A percentile compares a stretch with the other conserved stretches of the same genome.
Evolutionary conservation across 2,888 invertebrate species (phyloP).

Genomic region (Baccha elongata): DNA sequence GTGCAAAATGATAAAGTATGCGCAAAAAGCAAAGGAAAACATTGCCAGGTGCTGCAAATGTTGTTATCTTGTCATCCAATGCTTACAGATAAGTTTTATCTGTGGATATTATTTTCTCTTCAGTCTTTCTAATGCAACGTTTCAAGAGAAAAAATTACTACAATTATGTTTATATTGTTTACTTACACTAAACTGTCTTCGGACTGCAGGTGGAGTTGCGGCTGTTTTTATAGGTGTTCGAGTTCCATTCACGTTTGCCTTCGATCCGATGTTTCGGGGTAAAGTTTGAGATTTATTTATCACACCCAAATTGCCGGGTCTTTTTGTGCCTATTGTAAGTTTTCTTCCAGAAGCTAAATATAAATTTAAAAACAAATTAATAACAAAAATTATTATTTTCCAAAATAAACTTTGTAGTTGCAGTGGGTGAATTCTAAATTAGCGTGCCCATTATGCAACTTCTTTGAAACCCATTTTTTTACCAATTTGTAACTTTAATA

Average conservation of each 20-base stretch:
- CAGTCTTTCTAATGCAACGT: no score
- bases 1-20: no score
- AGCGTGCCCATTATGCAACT: conserved; percentile 48
- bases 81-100: no score
- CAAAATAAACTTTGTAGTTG: not conserved
- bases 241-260: conserved; percentile 80
- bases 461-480: not conserved
- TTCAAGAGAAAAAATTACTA: no score
- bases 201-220: conserved; percentile 93
- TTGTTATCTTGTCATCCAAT: no score
- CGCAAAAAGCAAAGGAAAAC: no score
- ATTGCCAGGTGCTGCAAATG: no score
- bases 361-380: not conserved
- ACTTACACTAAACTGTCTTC: conserved; percentile 89
- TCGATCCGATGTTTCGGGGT: conserved; percentile 91
- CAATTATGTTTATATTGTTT: not conserved
- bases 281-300: conserved; percentile 93
- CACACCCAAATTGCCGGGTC: conserved; percentile 86
- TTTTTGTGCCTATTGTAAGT: conserved; percentile 88
- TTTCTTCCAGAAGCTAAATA: conserved; percentile 91
- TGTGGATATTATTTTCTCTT: no score
- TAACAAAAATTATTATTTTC: not conserved
- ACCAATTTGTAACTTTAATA: conserved; percentile 10
- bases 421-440: conserved; percentile 38
- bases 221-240: conserved; percentile 87